Evolutionary conservation across 2,113 vertebrate genomes (phyloP), one percentile per base, ranked within the genome.

Genomic region (Gracilinanus agilis): DNA sequence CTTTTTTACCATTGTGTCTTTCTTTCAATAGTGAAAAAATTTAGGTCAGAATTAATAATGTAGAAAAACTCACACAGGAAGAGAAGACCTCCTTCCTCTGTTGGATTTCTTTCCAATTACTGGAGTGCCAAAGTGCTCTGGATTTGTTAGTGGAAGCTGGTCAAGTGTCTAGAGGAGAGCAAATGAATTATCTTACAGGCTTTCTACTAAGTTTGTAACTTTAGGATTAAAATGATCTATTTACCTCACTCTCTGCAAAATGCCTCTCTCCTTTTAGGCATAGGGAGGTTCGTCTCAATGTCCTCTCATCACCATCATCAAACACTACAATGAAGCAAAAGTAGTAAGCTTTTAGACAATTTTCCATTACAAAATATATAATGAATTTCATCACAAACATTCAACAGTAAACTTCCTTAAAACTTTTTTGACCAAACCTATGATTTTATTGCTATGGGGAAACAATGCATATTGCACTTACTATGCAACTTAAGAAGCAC

Each of bases 101-200:
- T 99, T 99, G 0, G 99, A 99, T 98, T 99, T 99, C 98, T 99
- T 99, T 58, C 99, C 99, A 97, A 99, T 99, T 97, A 99, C 99
- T 54, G 99, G 99, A 34, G 99, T 99, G 95, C 99, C 99, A 97
- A 99, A 99, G 98, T 99, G 99, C 97, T 99, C 99, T 19, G 99
- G 99, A 97, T 99, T 99, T 7, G 99, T 99, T 96, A 99, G 97
- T 53, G 99, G 99, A 97, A 99, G 99, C 96, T 99, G 99, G 98
- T 99, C 99, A 98, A 99, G 98, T 0, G 99, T 99, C 99, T 99
- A 96, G 9, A 53, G 0, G 21, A 96, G 93, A 95, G 96, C 34
- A 97, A 58, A 49, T n/a, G 83, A 95, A 92, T 90, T 9, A 89
- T 92, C 54, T 97, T 93, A 75, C 3, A 92, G 92, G 19, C 40